phyloP scores from a whole-genome alignment of 2,888 invertebrate genomes.

The Scelioninae gen. 1 region DNA sequence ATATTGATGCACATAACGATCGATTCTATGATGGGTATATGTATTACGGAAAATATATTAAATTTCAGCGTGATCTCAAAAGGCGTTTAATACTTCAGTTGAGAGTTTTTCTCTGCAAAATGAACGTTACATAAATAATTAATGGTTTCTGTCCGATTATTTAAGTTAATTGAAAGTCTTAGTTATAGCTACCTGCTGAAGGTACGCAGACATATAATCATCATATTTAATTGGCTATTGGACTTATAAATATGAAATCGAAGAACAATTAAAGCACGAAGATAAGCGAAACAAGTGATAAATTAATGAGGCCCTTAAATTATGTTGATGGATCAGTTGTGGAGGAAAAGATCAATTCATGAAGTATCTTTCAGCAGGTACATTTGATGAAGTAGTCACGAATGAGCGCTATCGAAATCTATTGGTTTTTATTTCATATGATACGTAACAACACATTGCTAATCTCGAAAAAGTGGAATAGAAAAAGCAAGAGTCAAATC shows the following conservation, averaged over 20 bases:
- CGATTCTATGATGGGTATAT: constrained; percentile 6
- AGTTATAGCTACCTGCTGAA: constrained; percentile 11
- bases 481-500: constrained; percentile 44
- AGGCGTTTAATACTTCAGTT: neutral
- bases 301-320: too few species aligned
- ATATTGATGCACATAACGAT: constrained; percentile 44
- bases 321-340: too few species aligned
- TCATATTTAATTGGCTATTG: neutral
- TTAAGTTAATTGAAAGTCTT: constrained; percentile 13
- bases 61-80: constrained; percentile 10
- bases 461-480: constrained; percentile 10
- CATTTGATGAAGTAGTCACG: neutral
- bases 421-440: neutral
- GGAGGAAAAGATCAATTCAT: too few species aligned
- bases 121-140: constrained; percentile 12
- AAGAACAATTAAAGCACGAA: neutral
- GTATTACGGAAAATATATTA: constrained; percentile 12
- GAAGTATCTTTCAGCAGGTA: neutral
- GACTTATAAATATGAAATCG: neutral
- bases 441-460: constrained; percentile 51
- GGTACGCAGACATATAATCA: constrained; percentile 6
- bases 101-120: neutral
- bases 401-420: neutral
- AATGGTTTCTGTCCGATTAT: neutral
- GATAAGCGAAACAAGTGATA: too few species aligned